A percentile compares a stretch with the other conserved stretches of the same genome.
These are phyloP conservation scores for Rhinoraja longicauda DNA, from an alignment of 2,797 vertebrate species.

Conservation along the genomic window DNA sequence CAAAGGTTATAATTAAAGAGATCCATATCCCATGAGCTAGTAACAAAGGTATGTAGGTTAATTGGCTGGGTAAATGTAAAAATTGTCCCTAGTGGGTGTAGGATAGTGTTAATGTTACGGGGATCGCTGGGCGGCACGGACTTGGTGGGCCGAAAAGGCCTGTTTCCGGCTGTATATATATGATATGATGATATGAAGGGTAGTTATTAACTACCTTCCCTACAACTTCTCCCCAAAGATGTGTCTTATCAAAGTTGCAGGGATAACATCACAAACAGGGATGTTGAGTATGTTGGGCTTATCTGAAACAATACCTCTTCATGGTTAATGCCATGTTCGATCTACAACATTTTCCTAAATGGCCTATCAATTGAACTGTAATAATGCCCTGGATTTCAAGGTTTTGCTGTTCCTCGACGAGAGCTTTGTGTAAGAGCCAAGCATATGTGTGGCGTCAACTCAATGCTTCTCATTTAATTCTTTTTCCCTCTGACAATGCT, in stretches of 20 bases:
- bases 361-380: neutral
- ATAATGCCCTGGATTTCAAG: neutral
- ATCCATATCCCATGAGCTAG: too few relatives aligned
- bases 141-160: too few relatives aligned
- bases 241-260: neutral
- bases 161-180: too few relatives aligned
- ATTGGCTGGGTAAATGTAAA: too few relatives aligned
- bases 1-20: too few relatives aligned
- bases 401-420: neutral
- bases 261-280: neutral
- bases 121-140: too few relatives aligned
- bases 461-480: constrained; percentile 38
- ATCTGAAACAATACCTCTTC: neutral
- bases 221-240: neutral
- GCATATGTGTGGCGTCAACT: neutral
- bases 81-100: too few relatives aligned
- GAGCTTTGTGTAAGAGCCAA: neutral
- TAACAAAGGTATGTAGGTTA: too few relatives aligned
- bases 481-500: constrained; percentile 43
- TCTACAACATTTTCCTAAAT: neutral
- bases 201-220: neutral
- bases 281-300: neutral
- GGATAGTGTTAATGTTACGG: too few relatives aligned
- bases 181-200: too few relatives aligned
- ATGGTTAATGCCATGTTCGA: neutral